phyloP scores from a whole-genome alignment of 2,888 invertebrate species.

The Drosophila sordidula region DNA sequence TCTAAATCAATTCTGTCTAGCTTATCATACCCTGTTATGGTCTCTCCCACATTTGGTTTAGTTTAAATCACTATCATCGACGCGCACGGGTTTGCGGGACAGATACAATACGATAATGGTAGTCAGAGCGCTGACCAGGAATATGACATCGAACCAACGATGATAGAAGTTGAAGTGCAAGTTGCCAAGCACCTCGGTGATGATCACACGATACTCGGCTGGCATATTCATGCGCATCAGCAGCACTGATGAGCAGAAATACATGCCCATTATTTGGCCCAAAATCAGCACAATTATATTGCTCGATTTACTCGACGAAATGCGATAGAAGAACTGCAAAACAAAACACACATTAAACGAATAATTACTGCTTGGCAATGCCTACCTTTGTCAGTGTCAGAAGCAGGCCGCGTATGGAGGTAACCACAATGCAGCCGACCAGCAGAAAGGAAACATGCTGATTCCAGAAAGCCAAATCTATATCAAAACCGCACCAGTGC shows the following conservation, averaged over 20 bases:
- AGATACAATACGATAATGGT: constrained; percentile 98
- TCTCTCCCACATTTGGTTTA: constrained; percentile 34
- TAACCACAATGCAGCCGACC: constrained; percentile 98
- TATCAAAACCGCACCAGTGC: constrained; percentile 97
- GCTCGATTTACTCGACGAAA: constrained; percentile 99
- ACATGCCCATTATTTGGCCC: constrained; percentile 99
- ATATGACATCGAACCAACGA: constrained; percentile 99
- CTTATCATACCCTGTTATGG: constrained; percentile 38
- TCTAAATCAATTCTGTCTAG: constrained; percentile 51
- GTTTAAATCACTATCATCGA: constrained; percentile 82
- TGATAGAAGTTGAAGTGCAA: constrained; percentile 99
- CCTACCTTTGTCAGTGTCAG: constrained; percentile 97
- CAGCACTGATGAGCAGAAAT: constrained; percentile 98
- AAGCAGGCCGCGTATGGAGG: constrained; percentile 97
- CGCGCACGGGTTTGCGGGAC: constrained; percentile 94
- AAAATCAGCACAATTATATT: constrained; percentile 98
- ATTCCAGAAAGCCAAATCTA: constrained; percentile 99
- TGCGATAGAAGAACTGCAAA: constrained; percentile 98
- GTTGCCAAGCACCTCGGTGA: constrained; percentile 95
- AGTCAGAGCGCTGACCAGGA: constrained; percentile 97
- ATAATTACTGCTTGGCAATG: not conserved
- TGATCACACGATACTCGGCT: constrained; percentile 96
- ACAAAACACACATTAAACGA: constrained; percentile 11
- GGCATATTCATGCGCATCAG: constrained; percentile 99
- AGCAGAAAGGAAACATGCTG: constrained; percentile 99